phyloP scores from a whole-genome alignment of 1,140 invertebrate species.

The Sitodiplosis mosellana region DNA sequence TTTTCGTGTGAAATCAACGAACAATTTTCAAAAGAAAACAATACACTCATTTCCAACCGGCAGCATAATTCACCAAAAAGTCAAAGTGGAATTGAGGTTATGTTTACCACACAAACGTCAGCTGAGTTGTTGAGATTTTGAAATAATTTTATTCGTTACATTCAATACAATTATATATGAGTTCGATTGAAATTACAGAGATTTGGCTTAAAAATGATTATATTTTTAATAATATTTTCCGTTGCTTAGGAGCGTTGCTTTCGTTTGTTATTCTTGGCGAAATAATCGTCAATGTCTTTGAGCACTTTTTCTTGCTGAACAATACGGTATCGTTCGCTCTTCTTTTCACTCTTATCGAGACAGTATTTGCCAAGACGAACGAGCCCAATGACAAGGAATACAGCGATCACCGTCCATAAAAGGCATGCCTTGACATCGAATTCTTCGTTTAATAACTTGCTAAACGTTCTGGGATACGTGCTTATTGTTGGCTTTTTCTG shows the following conservation, averaged over 20 bases:
- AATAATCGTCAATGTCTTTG: background rate
- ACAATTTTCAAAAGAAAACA: background rate
- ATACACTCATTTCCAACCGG: background rate
- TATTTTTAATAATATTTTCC: too few species aligned
- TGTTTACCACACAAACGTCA: too few species aligned
- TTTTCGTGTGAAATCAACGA: background rate
- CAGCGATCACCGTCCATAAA: background rate
- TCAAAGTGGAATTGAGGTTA: too few species aligned
- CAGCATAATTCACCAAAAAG: too few species aligned
- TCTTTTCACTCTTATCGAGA: background rate
- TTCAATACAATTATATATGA: too few species aligned
- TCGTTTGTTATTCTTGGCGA: too few species aligned
- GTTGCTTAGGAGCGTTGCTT: too few species aligned
- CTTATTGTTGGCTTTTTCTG: background rate
- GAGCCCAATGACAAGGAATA: background rate
- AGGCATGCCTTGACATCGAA: background rate
- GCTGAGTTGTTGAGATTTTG: too few species aligned
- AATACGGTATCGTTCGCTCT: background rate
- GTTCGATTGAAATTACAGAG: too few species aligned
- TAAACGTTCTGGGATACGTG: background rate
- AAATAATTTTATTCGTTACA: too few species aligned
- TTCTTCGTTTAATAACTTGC: background rate
- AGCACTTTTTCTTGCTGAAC: background rate
- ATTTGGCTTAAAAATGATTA: too few species aligned
- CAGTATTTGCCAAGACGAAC: background rate